phyloP scores from a whole-genome alignment of 1,140 invertebrate species.

The Pachypeltis micranthus region DNA sequence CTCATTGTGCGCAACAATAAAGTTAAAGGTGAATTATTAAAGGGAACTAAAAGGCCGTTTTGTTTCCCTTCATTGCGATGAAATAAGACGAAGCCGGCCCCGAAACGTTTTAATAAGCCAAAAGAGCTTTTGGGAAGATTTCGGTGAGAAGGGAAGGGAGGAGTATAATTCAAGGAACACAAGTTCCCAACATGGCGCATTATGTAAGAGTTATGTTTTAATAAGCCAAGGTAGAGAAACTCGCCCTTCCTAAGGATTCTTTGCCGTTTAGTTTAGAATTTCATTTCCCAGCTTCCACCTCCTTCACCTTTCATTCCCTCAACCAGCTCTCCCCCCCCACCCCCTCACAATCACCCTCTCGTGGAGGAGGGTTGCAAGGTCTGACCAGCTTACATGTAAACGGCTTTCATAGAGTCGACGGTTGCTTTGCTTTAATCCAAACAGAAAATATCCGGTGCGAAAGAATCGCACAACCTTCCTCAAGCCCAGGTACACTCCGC shows the following conservation, averaged over 20 bases:
- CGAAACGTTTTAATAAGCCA: slow-evolving; percentile 6
- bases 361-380: too few relatives aligned
- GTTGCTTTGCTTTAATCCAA: too few relatives aligned
- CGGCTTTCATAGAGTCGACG: too few relatives aligned
- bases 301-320: slow-evolving; percentile 1
- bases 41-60: slow-evolving; percentile 7
- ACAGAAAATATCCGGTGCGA: too few relatives aligned
- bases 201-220: slow-evolving; percentile 8
- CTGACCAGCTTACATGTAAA: too few relatives aligned
- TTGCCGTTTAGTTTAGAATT: not conserved
- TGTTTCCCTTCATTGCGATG: slow-evolving; percentile 2
- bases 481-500: too few relatives aligned
- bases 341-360: too few relatives aligned
- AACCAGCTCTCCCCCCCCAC: not conserved
- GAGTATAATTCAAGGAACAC: slow-evolving; percentile 1
- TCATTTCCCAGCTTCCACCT: not conserved
- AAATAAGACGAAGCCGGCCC: not conserved
- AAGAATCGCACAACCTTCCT: too few relatives aligned
- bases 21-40: slow-evolving; percentile 7
- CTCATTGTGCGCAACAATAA: not conserved
- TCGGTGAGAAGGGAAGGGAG: not conserved
- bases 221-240: slow-evolving; percentile 13
- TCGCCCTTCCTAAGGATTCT: not conserved
- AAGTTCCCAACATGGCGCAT: not conserved
- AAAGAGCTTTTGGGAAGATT: not conserved